These are phyloP conservation scores for Nebria ingens DNA, from an alignment of 1,140 invertebrate species.

Conservation along the genomic window DNA sequence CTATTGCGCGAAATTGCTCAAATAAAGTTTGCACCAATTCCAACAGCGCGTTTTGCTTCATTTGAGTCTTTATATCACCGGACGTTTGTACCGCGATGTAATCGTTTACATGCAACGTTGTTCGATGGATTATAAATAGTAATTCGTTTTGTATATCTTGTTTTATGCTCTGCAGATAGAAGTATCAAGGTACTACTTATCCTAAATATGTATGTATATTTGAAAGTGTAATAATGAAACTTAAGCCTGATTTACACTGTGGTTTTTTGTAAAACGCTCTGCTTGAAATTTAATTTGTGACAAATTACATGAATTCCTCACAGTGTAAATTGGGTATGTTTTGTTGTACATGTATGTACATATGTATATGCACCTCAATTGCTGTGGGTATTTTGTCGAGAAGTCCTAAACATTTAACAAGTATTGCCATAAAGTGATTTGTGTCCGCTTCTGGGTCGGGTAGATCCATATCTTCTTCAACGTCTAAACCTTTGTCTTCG, in stretches of 20 bases:
- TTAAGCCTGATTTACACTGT: too few species aligned
- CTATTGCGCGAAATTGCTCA: slow-evolving; percentile 62
- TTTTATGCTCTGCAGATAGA: slow-evolving; percentile 57
- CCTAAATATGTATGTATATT: too few species aligned
- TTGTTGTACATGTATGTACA: slow-evolving; percentile 14
- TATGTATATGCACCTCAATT: slow-evolving; percentile 54
- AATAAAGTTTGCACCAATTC: slow-evolving; percentile 55
- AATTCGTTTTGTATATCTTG: slow-evolving; percentile 72
- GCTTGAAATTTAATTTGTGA: too few species aligned
- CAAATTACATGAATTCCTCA: slow-evolving; percentile 3
- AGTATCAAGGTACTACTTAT: slow-evolving; percentile 3
- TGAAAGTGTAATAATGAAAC: too few species aligned
- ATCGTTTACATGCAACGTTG: slow-evolving; percentile 63
- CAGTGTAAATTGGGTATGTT: slow-evolving; percentile 12
- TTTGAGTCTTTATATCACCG: slow-evolving; percentile 20
- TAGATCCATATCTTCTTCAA: slow-evolving; percentile 51
- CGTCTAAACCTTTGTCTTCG: slow-evolving; percentile 28
- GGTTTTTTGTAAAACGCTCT: neutral
- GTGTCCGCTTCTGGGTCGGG: slow-evolving; percentile 57
- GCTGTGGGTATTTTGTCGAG: slow-evolving; percentile 76
- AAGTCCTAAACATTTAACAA: slow-evolving; percentile 77
- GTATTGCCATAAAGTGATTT: slow-evolving; percentile 64
- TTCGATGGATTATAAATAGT: slow-evolving; percentile 60
- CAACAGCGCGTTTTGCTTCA: slow-evolving; percentile 37
- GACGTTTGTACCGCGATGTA: slow-evolving; percentile 31